Evolutionary conservation across 2,113 vertebrate species (phyloP), one percentile per base, ranked within the genome.

Genomic region (Lampris megalopsis): DNA sequence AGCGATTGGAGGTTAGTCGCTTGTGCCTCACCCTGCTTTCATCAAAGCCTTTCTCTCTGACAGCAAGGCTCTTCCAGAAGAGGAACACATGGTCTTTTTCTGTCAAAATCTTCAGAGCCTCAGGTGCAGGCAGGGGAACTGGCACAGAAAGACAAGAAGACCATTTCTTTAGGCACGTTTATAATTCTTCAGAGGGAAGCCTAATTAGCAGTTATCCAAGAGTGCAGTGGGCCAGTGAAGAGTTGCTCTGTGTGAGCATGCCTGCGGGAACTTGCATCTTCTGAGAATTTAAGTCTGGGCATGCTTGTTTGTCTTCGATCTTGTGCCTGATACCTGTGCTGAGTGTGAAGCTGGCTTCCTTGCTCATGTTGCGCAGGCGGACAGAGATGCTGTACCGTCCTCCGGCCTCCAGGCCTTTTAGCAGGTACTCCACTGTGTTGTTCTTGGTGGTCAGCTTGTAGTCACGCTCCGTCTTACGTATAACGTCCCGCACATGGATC

Each of bases 361-460:
- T 99, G 95, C 96, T 98, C 97, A 99, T 99, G 88, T 99, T 99
- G 65, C 95, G 94, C 70, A 99, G 95, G 1, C 98, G 96, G 59
- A 99, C 94, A 0, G 95, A 89, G 71, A 98, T 59, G 1, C 95
- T 96, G 91, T 99, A 99, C 13, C 95, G 96, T 35, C 97, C 97
- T 2, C 96, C 97, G 0, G 97, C 95, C 64, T 99, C 97, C 80
- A 99, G 89, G 40, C 92, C 95, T 61, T 82, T 95, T 3, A 99
- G 93, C 47, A 83, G 88, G 77, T 96, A 99, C 68, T 99, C 97
- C 86, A 98, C 94, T 0, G 97, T 99, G 90, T 97, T 98, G 92
- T 98, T 99, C 52, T 58, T 71, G 0, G 94, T 95, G 54, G 79
- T 95, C 73, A 99, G 88, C 77, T 98, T 98, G 92, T 98, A 99